Base-by-base conservation (phyloP, 2,113 vertebrate genomes). In the Gambusia affinis region DNA sequence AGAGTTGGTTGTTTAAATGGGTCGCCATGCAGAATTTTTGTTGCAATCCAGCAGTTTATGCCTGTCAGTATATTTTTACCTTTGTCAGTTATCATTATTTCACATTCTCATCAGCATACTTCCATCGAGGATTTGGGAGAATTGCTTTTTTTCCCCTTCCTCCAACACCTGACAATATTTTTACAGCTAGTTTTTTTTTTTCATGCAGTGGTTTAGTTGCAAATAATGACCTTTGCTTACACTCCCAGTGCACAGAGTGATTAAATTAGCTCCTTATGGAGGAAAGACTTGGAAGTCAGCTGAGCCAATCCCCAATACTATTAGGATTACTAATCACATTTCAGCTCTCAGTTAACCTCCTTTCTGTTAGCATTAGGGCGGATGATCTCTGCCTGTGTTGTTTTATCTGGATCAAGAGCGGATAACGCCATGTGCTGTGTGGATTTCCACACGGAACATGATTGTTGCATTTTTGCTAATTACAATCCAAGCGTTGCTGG, bases 381-480 rank as follows among this genome's bases (percentile, higher is more conserved):
- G 87, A 90, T 93, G 84, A 92, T 84, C 89, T 87, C 8, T 64
- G 33, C n/a, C 66, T 78, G 66, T 51, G 7, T 79, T 78, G 81
- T 62, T 12, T 27, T 60, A 80, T 76, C 67, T 81, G 80, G 81
- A 75, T 80, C 14, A 80, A 69, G 68, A 65, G 71, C 57, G 64
- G 85, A 89, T 88, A 77, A 85, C 12, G 24, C 8, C 0, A 0
- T 74, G 60, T 64, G 1, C 28, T 70, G 67, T 35, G 0, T 44
- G 24, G 70, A 44, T 54, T 33, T 47, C n/a, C 17, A 14, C 51
- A 17, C 14, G 65, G 12, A 47, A 30, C 47, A 78, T 47, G 31
- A 33, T 39, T 1, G 60, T 62, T 76, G 27, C 28, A 15, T 65
- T 66, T 64, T 67, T 8, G 35, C 7, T 22, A 27, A 27, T 72